Evolutionary conservation across 2,888 invertebrate species (phyloP).

Genomic region (Tachina fera): DNA sequence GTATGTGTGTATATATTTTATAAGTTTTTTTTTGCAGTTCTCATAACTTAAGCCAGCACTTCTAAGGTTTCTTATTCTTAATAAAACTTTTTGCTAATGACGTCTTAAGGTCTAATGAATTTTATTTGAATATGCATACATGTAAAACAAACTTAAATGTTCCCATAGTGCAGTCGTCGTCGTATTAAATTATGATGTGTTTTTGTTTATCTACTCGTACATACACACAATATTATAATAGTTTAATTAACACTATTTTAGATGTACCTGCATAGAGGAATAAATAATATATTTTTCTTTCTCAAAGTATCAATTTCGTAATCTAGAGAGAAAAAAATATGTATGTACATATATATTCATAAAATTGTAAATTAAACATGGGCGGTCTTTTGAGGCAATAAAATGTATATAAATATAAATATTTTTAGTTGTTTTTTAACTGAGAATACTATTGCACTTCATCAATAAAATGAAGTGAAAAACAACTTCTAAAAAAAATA

Average conservation of each 20-base stretch:
- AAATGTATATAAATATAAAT: not conserved
- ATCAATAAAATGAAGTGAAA: slow-evolving; percentile 2
- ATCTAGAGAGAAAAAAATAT: not conserved
- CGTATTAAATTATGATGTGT: slow-evolving; percentile 23
- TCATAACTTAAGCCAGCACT: slow-evolving; percentile 37
- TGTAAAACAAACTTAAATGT: not conserved
- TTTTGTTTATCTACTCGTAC: not conserved
- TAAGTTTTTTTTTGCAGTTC: not conserved
- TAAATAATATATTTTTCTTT: not conserved
- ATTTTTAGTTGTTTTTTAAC: not conserved
- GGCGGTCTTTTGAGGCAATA: slow-evolving; percentile 27
- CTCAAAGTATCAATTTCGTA: slow-evolving; percentile 53
- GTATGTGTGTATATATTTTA: not conserved
- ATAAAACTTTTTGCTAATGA: slow-evolving; percentile 49
- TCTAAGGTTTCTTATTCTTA: slow-evolving; percentile 56
- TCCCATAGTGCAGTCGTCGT: slow-evolving; percentile 29
- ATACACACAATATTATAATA: slow-evolving; percentile 36
- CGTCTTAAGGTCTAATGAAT: slow-evolving; percentile 70
- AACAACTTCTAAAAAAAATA: not conserved
- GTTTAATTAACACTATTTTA: slow-evolving; percentile 51
- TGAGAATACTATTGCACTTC: slow-evolving; percentile 1
- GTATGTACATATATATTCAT: slow-evolving; percentile 1
- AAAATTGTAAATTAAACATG: slow-evolving; percentile 28
- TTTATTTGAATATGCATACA: not conserved
- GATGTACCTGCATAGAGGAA: not conserved